Percentiles rank a stretch among this genome's conserved stretches.
phyloP scores from a whole-genome alignment of 2,113 vertebrate genomes.

The Columba janthina region DNA sequence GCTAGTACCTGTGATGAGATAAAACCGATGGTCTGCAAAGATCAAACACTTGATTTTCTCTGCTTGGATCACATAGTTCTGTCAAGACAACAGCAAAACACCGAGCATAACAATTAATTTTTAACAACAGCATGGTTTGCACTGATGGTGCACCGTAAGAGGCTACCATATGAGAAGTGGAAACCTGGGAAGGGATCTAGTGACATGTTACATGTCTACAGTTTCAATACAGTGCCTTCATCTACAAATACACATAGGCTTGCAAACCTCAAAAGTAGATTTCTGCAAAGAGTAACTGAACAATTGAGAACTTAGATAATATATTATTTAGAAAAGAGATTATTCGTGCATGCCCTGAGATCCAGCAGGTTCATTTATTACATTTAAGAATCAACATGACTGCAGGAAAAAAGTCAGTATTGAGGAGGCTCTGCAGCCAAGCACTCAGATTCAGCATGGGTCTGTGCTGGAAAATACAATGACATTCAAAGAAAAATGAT shows the following conservation, averaged over 20 bases:
- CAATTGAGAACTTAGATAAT: neutral
- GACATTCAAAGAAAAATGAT: neutral
- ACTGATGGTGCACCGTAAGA: neutral
- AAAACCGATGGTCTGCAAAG: neutral
- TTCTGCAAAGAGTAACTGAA: neutral
- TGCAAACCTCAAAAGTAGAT: neutral
- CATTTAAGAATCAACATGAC: neutral
- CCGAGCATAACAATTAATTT: neutral
- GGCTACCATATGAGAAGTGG: neutral
- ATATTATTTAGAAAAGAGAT: neutral
- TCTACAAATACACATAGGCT: neutral
- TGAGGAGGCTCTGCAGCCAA: neutral
- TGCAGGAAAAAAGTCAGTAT: neutral
- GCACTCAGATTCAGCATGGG: neutral
- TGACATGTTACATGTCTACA: neutral
- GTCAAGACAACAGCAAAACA: neutral
- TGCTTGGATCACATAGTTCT: neutral
- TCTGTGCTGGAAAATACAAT: neutral
- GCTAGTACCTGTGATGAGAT: neutral
- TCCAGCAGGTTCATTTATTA: neutral
- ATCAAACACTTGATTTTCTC: neutral
- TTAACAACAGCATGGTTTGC: neutral
- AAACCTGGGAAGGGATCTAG: neutral
- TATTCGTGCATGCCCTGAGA: neutral
- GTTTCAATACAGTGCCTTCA: neutral